These are phyloP conservation scores for Orthosia incerta DNA, from an alignment of 2,888 invertebrate genomes.

Conservation along the genomic window DNA sequence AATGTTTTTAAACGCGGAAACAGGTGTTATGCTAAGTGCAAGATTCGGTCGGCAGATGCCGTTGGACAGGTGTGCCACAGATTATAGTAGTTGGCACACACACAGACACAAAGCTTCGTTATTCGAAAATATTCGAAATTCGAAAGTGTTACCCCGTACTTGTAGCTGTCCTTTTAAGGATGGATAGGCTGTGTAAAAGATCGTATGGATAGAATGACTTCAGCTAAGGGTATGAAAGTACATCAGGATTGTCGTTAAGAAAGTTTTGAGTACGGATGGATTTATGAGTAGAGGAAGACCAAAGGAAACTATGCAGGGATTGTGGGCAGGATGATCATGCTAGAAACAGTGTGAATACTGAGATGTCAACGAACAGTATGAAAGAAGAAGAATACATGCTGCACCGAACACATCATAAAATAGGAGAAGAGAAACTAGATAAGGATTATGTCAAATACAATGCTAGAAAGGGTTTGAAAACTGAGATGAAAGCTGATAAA, in stretches of 20 bases:
- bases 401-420: neutral
- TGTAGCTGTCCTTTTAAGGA: neutral
- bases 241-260: neutral
- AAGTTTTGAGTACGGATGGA: neutral
- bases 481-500: neutral
- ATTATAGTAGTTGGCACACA: conserved; percentile 30
- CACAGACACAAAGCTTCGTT: neutral
- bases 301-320: neutral
- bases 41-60: conserved; percentile 66
- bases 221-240: neutral
- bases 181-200: neutral
- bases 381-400: neutral
- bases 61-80: conserved; percentile 57
- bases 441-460: neutral
- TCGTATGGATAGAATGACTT: neutral
- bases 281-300: too few relatives aligned
- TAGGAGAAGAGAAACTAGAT: neutral
- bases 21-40: conserved; percentile 66
- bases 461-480: neutral
- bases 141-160: neutral
- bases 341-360: neutral
- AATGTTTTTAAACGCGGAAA: conserved; percentile 51
- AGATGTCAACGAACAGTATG: neutral
- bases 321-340: neutral
- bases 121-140: neutral